Evolutionary conservation across 2,797 vertebrate genomes (phyloP), one percentile per base, ranked within the genome.

Genomic region (Coluber constrictor): DNA sequence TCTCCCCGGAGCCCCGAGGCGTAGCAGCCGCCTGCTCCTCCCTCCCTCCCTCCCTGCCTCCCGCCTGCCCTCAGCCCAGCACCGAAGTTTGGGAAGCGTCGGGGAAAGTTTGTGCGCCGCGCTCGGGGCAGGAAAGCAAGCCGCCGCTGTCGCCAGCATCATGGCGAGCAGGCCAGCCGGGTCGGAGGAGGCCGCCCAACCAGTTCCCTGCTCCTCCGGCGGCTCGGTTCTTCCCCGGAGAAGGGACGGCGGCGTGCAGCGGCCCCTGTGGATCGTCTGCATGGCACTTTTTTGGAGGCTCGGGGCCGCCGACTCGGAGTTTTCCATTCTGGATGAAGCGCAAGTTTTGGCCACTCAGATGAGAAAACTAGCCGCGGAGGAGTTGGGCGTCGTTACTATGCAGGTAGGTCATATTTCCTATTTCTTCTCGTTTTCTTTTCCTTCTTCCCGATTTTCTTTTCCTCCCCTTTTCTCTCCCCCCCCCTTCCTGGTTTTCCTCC

Each of bases 361-460:
- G 99, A 98, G 98, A 90, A 98, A 98, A 94, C 98, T 99, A 83
- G 98, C 98, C 51, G 97, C 98, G 0, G 98, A 99, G 97, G 99
- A 99, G 97, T 98, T 99, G 94, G 98, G 99, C 93, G 99, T 99
- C 86, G 98, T 98, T 94, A 98, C 98, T 12, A 99, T 99, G 99
- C 99, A 99, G 99, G 99, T 99, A 98, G 29, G 27, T n/a, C 10
- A 96, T 90, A 47, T 91, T 74, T 29, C 29, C 87, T 20, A 66
- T 60, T 59, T 66, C 12, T 79, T 57, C 5, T 15, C 54, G 47
- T 86, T 32, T 20, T 29, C 3, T 13, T 29, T 27, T 15, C n/a
- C 16, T 13, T 27, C 61, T 57, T 92, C 61, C 74, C 83, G 47
- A 2, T 5, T 29, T 66, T 88, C 27, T 61, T 60, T 55, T 3